Evolutionary conservation across 2,888 invertebrate genomes (phyloP).

Genomic region (Drosophila heteroneura): DNA sequence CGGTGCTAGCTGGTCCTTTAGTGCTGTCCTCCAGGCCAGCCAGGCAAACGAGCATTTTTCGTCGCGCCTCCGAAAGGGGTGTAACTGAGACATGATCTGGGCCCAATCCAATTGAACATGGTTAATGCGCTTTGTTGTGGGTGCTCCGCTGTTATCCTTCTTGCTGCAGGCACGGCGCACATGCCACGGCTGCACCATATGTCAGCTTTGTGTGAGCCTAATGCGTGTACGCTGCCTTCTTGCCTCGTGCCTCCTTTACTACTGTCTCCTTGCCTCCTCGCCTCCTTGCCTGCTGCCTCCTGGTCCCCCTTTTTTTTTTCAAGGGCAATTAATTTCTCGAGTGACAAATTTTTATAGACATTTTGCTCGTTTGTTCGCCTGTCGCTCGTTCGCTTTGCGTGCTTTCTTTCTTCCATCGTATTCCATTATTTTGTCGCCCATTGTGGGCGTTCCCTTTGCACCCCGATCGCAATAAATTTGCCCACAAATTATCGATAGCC

Average conservation of each 20-base stretch:
- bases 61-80: conserved; percentile 76
- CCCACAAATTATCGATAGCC: conserved; percentile 77
- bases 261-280: conserved; percentile 1
- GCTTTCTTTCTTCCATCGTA: conserved; percentile 33
- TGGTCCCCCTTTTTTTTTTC: conserved; percentile 69
- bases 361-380: conserved; percentile 20
- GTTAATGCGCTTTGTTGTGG: conserved; percentile 79
- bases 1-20: conserved; percentile 12
- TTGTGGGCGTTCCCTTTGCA: conserved; percentile 68
- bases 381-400: conserved; percentile 4
- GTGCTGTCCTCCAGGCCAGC: conserved; percentile 15
- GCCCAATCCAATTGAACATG: conserved; percentile 70
- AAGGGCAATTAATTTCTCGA: conserved; percentile 85
- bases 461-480: conserved; percentile 76
- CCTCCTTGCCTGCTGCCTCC: neutral
- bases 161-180: conserved; percentile 43
- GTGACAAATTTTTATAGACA: conserved; percentile 84
- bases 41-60: conserved; percentile 62
- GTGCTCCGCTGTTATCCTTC: conserved; percentile 53
- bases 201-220: conserved; percentile 75
- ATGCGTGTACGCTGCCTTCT: conserved; percentile 58
- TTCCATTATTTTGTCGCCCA: conserved; percentile 50
- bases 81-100: conserved; percentile 51
- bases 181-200: conserved; percentile 69
- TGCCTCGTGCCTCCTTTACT: neutral